Evolutionary conservation across 2,888 invertebrate species (phyloP).

Genomic region (Drosophila phalerata): DNA sequence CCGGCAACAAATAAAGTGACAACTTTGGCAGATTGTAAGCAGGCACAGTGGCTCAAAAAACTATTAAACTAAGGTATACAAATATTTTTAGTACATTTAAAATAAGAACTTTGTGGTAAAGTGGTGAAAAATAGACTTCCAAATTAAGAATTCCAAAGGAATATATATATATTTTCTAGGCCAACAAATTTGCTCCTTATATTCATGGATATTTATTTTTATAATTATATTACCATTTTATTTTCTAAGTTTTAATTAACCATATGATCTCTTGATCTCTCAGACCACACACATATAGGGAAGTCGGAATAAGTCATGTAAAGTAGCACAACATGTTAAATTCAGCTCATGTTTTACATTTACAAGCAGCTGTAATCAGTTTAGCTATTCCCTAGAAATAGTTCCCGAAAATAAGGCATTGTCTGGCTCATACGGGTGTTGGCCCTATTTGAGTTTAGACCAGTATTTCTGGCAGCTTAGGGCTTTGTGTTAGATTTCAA

Average conservation of each 20-base stretch:
- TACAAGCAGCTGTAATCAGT: slow-evolving; percentile 47
- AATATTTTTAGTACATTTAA: neutral
- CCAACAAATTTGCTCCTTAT: too few relatives aligned
- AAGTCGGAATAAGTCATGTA: slow-evolving; percentile 24
- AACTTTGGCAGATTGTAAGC: slow-evolving; percentile 52
- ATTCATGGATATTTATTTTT: too few relatives aligned
- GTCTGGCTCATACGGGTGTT: slow-evolving; percentile 20
- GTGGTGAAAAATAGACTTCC: too few relatives aligned
- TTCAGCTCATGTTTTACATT: slow-evolving; percentile 55
- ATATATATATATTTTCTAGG: too few relatives aligned
- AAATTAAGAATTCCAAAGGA: too few relatives aligned
- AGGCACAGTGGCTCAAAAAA: slow-evolving; percentile 43
- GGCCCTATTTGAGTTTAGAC: slow-evolving; percentile 4
- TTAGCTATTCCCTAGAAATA: slow-evolving; percentile 54
- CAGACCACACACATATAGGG: slow-evolving; percentile 56
- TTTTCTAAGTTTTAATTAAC: neutral
- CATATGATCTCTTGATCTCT: neutral
- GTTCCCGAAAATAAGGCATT: slow-evolving; percentile 48
- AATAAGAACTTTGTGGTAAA: neutral
- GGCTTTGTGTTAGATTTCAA: slow-evolving; percentile 48
- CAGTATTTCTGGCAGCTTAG: slow-evolving; percentile 47
- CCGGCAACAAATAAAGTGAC: slow-evolving; percentile 60
- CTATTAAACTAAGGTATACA: neutral
- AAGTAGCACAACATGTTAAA: slow-evolving; percentile 64
- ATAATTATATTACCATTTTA: too few relatives aligned